Conservation (phyloP, 2,797 vertebrate genomes). For the Gymnothorax javanicus region DNA sequence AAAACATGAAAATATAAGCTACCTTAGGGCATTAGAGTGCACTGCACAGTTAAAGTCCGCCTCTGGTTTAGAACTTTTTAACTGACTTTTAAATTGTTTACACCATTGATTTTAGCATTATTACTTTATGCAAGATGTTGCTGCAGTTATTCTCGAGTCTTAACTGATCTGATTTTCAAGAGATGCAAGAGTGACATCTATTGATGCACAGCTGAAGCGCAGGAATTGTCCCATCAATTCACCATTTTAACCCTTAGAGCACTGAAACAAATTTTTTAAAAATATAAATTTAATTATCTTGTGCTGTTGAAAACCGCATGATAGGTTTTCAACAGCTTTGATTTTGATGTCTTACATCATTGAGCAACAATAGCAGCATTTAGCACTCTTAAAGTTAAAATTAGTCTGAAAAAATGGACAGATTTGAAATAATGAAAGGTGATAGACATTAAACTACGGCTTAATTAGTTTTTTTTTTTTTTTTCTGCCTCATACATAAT, state of each 20-base stretch:
- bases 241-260: neutral
- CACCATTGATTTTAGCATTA: neutral
- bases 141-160: neutral
- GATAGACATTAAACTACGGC: neutral
- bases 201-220: neutral
- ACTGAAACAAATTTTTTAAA: no score
- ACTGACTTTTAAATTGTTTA: neutral
- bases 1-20: neutral
- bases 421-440: neutral
- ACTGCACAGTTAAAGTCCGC: neutral
- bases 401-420: neutral
- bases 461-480: neutral
- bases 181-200: conserved; percentile 30
- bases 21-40: neutral
- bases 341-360: no score
- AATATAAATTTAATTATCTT: no score
- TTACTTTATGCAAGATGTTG: neutral
- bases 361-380: no score
- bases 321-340: no score
- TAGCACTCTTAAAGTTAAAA: no score
- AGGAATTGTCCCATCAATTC: neutral
- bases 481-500: neutral
- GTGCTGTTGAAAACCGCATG: no score
- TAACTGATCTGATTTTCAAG: neutral
- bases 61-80: neutral